Conservation (phyloP, 2,113 vertebrate species). For the Tonatia bakeri region DNA sequence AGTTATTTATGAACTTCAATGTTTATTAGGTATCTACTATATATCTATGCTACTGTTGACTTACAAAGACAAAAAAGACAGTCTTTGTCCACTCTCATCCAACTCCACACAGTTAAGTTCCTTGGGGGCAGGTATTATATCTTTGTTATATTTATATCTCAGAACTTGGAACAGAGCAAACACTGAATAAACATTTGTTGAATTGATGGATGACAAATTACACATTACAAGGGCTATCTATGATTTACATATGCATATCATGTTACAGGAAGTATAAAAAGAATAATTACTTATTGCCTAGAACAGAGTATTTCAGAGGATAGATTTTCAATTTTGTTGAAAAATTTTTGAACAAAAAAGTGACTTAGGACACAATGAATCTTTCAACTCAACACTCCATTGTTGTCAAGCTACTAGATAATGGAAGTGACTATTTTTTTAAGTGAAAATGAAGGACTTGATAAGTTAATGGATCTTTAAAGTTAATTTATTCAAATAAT, state of each 20-base stretch:
- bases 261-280: not conserved
- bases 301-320: not conserved
- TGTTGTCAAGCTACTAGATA: not conserved
- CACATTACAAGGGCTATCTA: not conserved
- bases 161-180: not conserved
- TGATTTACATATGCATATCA: not conserved
- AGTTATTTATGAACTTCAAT: not conserved
- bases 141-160: not conserved
- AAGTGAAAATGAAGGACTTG: not conserved
- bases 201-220: not conserved
- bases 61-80: not conserved
- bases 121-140: not conserved
- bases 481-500: constrained; percentile 13
- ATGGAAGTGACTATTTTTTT: not conserved
- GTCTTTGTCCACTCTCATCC: not conserved
- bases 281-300: not conserved
- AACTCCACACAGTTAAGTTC: not conserved
- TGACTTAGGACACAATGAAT: not conserved
- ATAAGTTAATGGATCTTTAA: not conserved
- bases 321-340: not conserved
- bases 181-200: not conserved
- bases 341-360: not conserved
- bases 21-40: not conserved
- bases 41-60: not conserved
- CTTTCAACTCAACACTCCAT: not conserved